These are phyloP conservation scores for Phyllotreta striolata DNA, from an alignment of 2,888 invertebrate genomes.

Conservation along the genomic window DNA sequence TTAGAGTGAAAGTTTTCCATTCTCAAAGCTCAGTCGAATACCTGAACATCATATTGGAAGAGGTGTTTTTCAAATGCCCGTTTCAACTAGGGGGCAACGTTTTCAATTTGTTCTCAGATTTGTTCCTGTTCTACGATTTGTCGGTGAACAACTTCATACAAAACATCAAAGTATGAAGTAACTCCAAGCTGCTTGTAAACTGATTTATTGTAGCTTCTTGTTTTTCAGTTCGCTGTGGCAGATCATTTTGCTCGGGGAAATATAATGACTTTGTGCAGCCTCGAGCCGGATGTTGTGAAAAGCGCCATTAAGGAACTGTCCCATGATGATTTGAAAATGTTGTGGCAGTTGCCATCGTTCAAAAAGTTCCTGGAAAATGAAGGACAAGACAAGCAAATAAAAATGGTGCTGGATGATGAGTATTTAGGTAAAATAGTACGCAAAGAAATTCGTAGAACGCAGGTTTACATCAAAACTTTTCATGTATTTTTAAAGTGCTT, in stretches of 20 bases:
- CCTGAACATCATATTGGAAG: constrained; percentile 75
- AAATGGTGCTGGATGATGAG: constrained; percentile 71
- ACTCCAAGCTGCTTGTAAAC: not conserved
- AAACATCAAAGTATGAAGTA: constrained; percentile 74
- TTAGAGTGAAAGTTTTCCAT: constrained; percentile 81
- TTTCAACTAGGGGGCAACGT: constrained; percentile 85
- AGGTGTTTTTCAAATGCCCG: constrained; percentile 72
- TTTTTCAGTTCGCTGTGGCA: constrained; percentile 80
- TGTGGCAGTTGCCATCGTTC: constrained; percentile 74
- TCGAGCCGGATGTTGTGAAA: constrained; percentile 63
- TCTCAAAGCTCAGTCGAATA: constrained; percentile 78
- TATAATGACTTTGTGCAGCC: constrained; percentile 72
- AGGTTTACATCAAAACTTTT: constrained; percentile 72
- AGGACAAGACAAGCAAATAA: constrained; percentile 65
- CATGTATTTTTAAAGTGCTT: constrained; percentile 76
- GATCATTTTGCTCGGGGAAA: constrained; percentile 83
- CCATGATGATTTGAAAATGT: constrained; percentile 69
- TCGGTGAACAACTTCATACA: constrained; percentile 86
- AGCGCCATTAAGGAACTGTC: constrained; percentile 64
- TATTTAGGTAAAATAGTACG: constrained; percentile 68
- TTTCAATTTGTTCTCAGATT: constrained; percentile 83
- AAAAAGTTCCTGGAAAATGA: constrained; percentile 72
- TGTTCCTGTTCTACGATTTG: constrained; percentile 91
- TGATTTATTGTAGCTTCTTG: constrained; percentile 1
- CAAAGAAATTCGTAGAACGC: constrained; percentile 69